phyloP scores from a whole-genome alignment of 2,888 invertebrate genomes.

The Tipula unca region DNA sequence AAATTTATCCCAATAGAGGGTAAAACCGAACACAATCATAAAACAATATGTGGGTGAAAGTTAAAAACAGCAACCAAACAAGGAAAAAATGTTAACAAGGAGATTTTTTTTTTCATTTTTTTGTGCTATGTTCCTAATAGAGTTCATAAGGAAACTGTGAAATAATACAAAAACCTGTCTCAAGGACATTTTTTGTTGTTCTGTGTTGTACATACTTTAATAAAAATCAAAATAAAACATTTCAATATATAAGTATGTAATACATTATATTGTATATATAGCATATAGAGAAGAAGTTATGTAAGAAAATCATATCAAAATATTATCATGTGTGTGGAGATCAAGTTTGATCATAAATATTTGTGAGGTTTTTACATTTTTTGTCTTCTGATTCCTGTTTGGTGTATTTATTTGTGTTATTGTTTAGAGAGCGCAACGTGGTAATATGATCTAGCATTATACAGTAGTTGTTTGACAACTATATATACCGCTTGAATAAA shows the following conservation, averaged over 20 bases:
- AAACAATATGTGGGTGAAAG: conserved; percentile 19
- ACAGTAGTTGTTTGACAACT: background rate
- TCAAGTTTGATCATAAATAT: background rate
- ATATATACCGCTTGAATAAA: background rate
- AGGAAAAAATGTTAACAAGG: conserved; percentile 16
- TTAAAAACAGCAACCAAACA: conserved; percentile 17
- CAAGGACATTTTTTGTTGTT: background rate
- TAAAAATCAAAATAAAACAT: background rate
- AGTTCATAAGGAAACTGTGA: conserved; percentile 9
- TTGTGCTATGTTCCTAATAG: background rate
- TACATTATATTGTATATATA: too few relatives aligned
- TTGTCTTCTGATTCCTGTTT: background rate
- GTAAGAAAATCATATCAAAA: background rate
- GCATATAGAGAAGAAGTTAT: background rate
- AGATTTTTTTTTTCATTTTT: background rate
- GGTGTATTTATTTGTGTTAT: too few relatives aligned
- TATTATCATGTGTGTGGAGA: background rate
- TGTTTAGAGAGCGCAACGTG: background rate
- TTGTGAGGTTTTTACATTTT: background rate
- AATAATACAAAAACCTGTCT: background rate
- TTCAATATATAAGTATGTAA: background rate
- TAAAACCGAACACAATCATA: conserved; percentile 17
- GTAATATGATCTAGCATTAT: background rate
- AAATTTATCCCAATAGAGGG: conserved; percentile 18
- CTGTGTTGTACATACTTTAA: background rate